Base-by-base conservation (phyloP, 1,140 invertebrate species). In the Dreissena polymorpha region DNA sequence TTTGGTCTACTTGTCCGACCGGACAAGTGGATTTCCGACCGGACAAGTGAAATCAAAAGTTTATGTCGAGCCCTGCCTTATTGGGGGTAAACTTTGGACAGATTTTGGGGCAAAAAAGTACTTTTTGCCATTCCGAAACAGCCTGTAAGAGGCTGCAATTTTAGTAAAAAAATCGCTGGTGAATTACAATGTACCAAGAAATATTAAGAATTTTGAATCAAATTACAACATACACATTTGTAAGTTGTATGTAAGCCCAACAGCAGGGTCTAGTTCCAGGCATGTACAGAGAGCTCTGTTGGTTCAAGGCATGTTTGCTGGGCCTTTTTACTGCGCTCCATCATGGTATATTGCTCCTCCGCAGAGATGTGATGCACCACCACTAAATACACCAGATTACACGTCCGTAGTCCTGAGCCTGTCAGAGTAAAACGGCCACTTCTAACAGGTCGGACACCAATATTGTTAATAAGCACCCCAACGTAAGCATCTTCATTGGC, bases 401-500 rank as follows among this genome's bases (percentile, higher is more conserved):
- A 91, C 16, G 84, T 50, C 23, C 86, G 81, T 75, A 89, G 82
- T 12, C 88, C 87, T 50, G 57, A 71, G 51, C 84, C 76, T 69
- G 79, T 85, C 53, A 89, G 16, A 7, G 83, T 85, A 83, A 91
- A 91, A 27, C 90, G 82, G 23, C 77, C 74, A 73, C 89, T 91
- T 39, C 49, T 78, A 0, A 79, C 71, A 7, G 88, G 88, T 8
- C 77, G 50, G 10, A 91, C 53, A 18, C 82, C 79, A 23, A 88
- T 13, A 10, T 69, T 29, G 39, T 88, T 60, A 7, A 87, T 71
- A 49, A 91, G 69, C 16, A 90, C 84, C 16, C 90, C 90, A 7
- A 90, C 69, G 75, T 88, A 91, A 27, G 90, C 90, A 83, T 91
- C 90, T 76, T 91, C 90, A 65, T 87, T 88, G 18, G 89, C 80